Evolutionary conservation across 2,888 invertebrate species (phyloP), one percentile per base, ranked within the genome.

Genomic region (Cenopis cana): DNA sequence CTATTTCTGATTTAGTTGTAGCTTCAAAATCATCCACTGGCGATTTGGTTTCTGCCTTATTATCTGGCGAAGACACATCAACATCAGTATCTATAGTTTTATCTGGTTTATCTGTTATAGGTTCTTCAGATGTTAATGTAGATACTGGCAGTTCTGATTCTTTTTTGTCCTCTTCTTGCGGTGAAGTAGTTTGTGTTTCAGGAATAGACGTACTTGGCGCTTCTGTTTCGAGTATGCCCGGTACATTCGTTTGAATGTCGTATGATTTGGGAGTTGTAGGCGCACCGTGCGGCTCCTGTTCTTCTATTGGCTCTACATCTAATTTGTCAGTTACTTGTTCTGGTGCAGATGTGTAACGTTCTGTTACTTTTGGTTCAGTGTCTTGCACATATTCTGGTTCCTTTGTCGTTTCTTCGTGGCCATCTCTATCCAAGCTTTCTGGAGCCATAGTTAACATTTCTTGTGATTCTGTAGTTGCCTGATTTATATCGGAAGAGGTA

Each of bases 311-410:
- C 18, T 55, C 12, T 49, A 49, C 33, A 2, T 59, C 67, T n/a
- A 46, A n/a, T 29, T 60, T 59, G 17, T 66, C 67, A 29, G 74
- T 70, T 10, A 38, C 64, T 72, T 69, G 55, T 33, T 50, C 54
- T 57, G 49, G 20, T 50, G 46, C 64, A 18, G 62, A 11, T 29
- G 69, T 65, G 29, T 50, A 57, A 24, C 24, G 50, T 60, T 69
- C 68, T 54, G 77, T 72, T 59, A 59, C 56, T 68, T 72, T 36
- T 73, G 73, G 50, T 72, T 68, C 54, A 60, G 64, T 61, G 18
- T 68, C 68, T 49, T 54, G 20, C 5, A 66, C 50, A 59, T 50
- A 38, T 41, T 65, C 59, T 20, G 70, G 61, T 50, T 41, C 24
- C 10, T 67, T 71, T 4, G 71, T 73, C 59, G 38, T 14, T 8